phyloP scores from a whole-genome alignment of 2,888 invertebrate species.

The Zygothrica quintamaculata region DNA sequence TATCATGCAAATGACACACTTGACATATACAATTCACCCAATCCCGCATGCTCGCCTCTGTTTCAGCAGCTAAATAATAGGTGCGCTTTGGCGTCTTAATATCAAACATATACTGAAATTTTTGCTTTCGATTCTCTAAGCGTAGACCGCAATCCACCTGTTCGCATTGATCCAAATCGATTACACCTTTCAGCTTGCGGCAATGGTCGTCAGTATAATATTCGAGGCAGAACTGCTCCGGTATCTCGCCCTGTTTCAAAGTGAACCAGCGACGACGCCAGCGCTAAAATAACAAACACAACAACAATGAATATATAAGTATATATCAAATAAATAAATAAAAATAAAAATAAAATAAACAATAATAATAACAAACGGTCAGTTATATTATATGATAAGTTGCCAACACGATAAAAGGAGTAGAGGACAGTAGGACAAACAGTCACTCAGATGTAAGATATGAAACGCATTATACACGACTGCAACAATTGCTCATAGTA shows the following conservation, averaged over 20 bases:
- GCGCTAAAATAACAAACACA: constrained; percentile 87
- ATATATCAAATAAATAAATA: too few species aligned
- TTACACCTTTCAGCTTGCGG: constrained; percentile 93
- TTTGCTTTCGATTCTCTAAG: constrained; percentile 92
- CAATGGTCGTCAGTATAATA: constrained; percentile 96
- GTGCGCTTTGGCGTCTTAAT: constrained; percentile 94
- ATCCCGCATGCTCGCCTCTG: constrained; percentile 95
- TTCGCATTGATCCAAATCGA: constrained; percentile 98
- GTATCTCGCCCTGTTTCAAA: constrained; percentile 95
- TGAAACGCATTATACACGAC: constrained; percentile 16
- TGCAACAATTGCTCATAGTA: constrained; percentile 1
- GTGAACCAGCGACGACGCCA: constrained; percentile 98
- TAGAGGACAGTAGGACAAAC: constrained; percentile 2
- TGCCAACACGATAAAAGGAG: constrained; percentile 6
- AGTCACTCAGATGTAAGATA: constrained; percentile 24
- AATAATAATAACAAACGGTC: too few species aligned
- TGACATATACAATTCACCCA: constrained; percentile 98
- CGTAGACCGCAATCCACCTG: constrained; percentile 95
- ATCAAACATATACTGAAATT: constrained; percentile 94
- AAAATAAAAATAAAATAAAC: too few species aligned
- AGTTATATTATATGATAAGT: constrained; percentile 35
- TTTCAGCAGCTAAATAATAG: constrained; percentile 96
- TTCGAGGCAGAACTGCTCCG: constrained; percentile 96
- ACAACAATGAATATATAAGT: too few species aligned
- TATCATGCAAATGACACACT: constrained; percentile 93